Base-by-base conservation (phyloP, 1,140 invertebrate species). In the Caenorhabditis tropicalis region DNA sequence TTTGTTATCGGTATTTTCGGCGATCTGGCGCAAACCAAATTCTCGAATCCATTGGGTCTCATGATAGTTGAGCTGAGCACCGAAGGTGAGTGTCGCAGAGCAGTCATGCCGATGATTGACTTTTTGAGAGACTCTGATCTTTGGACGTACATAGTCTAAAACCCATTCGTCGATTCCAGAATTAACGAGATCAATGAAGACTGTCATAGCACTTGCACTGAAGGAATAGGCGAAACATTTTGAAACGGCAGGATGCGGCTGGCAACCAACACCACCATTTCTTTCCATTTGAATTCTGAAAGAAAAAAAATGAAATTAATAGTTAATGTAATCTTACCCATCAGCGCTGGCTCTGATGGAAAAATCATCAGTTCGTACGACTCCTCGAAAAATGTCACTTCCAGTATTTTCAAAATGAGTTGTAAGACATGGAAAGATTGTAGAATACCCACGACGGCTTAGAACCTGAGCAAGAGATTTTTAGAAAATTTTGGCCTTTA, bases 31-130 rank as follows among this genome's bases (percentile, higher is more conserved):
- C 27, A 33, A 21, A 12, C 36, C 65, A 2, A 74, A n/a, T 43
- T 43, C n/a, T 43, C 43, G 36, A 46, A 74, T 74, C 65, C 65
- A 39, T 29, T 74, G 65, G 19, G 33, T 43, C n/a, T 74, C 36
- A 31, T 74, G 12, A 46, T 74, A 74, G n/a, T 74, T 74, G 6
- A 74, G n/a, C 36, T 74, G 65, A 10, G 36, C 65, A 43, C 36
- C 65, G 24, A 74, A 74, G 10, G 36, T 24, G 1, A 74, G 33
- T 24, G 21, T 74, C 19, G 65, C 65, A 2, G 65, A 31, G n/a
- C 65, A 74, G 15, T 74, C 65, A 46, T 74, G 16, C 2, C 65
- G 65, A 46, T 74, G 65, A 43, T 43, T 74, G 0, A 43, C 36
- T 74, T 74, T 74, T 24, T 74, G 65, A 21, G 36, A 12, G n/a